These are phyloP conservation scores for Argya squamiceps DNA, from an alignment of 2,797 vertebrate species.

Conservation along the genomic window DNA sequence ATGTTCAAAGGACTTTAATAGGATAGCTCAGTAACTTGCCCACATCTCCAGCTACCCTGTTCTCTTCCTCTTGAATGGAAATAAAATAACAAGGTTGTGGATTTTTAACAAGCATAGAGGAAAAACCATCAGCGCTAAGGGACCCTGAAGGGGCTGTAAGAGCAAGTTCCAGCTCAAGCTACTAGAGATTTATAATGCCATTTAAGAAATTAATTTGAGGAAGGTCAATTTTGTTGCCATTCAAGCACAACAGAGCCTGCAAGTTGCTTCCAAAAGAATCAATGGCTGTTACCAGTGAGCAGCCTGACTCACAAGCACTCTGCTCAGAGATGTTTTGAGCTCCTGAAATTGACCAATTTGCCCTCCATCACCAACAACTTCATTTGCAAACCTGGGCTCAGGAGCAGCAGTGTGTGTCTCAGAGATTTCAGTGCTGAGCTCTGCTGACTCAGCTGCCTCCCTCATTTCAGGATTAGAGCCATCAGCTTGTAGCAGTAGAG, in stretches of 20 bases:
- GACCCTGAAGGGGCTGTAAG: neutral
- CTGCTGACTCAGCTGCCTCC: neutral
- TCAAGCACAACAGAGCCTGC: neutral
- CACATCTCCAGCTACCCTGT: neutral
- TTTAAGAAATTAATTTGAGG: conserved; percentile 1
- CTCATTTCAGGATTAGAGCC: neutral
- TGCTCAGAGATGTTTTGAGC: neutral
- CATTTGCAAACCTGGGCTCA: neutral
- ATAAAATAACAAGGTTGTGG: neutral
- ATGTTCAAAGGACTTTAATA: neutral
- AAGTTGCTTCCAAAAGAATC: neutral
- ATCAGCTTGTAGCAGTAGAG: neutral
- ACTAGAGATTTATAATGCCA: neutral
- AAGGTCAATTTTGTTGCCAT: neutral
- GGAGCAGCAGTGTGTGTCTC: neutral
- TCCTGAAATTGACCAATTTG: neutral
- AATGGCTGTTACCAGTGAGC: neutral
- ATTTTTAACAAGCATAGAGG: neutral
- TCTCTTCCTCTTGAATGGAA: neutral
- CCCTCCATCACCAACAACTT: neutral
- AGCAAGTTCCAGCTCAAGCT: neutral
- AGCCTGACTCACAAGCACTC: neutral
- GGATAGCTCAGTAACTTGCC: neutral
- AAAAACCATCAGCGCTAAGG: neutral
- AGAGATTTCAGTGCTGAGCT: neutral